A percentile compares a stretch with the other conserved stretches of the same genome.
Evolutionary conservation across 1,140 invertebrate genomes (phyloP).

Genomic region (Tribolium castaneum): DNA sequence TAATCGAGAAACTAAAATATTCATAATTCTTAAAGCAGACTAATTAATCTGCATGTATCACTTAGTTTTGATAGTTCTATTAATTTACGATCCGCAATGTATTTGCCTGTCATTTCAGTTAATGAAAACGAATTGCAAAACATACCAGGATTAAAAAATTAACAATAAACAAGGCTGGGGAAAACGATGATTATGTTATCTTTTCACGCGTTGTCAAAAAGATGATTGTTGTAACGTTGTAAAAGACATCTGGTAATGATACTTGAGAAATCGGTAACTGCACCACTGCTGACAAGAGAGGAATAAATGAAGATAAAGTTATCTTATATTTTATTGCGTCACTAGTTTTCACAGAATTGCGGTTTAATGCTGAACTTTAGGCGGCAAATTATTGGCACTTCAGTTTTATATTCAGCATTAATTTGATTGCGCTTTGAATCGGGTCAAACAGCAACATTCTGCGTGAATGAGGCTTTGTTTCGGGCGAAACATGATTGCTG

Average conservation of each 20-base stretch:
- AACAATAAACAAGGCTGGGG: background rate
- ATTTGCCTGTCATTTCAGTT: background rate
- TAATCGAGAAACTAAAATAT: background rate
- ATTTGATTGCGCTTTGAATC: background rate
- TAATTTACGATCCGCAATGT: background rate
- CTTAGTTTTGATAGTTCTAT: background rate
- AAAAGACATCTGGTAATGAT: background rate
- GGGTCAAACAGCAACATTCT: background rate
- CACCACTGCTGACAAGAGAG: background rate
- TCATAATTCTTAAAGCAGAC: background rate
- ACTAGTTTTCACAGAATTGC: background rate
- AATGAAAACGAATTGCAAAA: background rate
- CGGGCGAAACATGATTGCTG: background rate
- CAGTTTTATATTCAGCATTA: background rate
- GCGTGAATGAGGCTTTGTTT: background rate
- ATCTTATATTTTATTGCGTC: conserved; percentile 2
- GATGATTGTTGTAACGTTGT: background rate
- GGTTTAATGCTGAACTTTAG: background rate
- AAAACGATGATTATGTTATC: conserved; percentile 3
- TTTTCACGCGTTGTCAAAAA: conserved; percentile 20
- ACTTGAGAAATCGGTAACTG: conserved; percentile 10
- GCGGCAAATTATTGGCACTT: background rate
- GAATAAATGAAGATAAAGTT: conserved; percentile 25
- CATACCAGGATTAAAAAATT: background rate
- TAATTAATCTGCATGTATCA: background rate